phyloP scores from a whole-genome alignment of 1,140 invertebrate species.

The Achroia grisella region DNA sequence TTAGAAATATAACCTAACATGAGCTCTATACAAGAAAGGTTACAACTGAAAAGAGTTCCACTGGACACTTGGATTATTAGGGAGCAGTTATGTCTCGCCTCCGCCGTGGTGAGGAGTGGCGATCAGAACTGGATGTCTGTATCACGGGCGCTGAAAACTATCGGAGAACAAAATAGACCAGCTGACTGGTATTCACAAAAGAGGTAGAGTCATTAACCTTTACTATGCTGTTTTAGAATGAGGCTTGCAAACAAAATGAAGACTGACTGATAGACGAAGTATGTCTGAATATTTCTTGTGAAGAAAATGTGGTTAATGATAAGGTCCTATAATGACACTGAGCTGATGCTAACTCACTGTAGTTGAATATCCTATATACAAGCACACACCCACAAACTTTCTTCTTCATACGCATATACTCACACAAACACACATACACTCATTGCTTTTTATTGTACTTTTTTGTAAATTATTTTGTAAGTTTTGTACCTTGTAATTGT shows the following conservation, averaged over 20 bases:
- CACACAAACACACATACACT: no score
- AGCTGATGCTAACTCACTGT: no score
- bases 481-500: no score
- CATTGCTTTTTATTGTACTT: no score
- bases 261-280: not conserved
- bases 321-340: no score
- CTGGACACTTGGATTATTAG: slow-evolving; percentile 88
- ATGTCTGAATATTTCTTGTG: not conserved
- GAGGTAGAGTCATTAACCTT: no score
- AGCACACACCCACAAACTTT: no score
- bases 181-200: slow-evolving; percentile 94
- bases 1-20: slow-evolving; percentile 45
- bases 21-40: slow-evolving; percentile 74
- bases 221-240: not conserved
- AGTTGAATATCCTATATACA: no score
- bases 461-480: no score
- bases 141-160: slow-evolving; percentile 83
- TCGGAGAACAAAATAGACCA: slow-evolving; percentile 84
- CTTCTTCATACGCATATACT: no score
- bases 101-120: slow-evolving; percentile 89
- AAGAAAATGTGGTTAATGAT: no score
- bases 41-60: slow-evolving; percentile 81
- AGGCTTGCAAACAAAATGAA: not conserved
- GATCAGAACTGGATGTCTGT: slow-evolving; percentile 97
- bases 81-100: slow-evolving; percentile 90